A percentile compares a stretch with the other conserved stretches of the same genome.
Evolutionary conservation across 2,113 vertebrate species (phyloP).

Genomic region (Pundamilia nyererei): DNA sequence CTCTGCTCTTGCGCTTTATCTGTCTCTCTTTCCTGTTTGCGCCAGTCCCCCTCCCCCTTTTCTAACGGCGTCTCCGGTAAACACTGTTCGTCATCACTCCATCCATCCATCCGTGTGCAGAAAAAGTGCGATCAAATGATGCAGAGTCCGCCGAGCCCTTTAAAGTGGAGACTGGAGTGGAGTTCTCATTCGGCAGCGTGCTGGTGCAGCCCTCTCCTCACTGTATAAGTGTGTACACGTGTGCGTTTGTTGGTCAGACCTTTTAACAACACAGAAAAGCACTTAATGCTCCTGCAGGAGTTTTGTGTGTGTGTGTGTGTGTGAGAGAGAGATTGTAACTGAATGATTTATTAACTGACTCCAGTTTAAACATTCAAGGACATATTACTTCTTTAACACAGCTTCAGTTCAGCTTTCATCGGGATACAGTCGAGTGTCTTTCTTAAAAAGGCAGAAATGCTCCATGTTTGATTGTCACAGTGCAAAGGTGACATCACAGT

Average conservation of each 20-base stretch:
- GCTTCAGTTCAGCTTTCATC: not conserved
- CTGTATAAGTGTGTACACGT: slow-evolving; percentile 4
- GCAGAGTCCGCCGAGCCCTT: slow-evolving; percentile 62
- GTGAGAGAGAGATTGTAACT: not conserved
- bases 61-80: slow-evolving; percentile 1
- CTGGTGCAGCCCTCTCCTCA: slow-evolving; percentile 24
- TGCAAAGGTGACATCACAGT: not conserved
- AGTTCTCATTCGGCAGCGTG: slow-evolving; percentile 24
- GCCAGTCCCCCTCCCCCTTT: not conserved
- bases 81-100: not conserved
- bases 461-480: not conserved
- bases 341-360: slow-evolving; percentile 7
- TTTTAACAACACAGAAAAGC: slow-evolving; percentile 46
- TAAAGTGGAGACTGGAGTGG: slow-evolving; percentile 56
- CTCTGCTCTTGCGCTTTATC: slow-evolving; percentile 52
- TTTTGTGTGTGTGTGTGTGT: not conserved
- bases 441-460: not conserved
- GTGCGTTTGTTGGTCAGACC: not conserved
- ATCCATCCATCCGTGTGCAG: slow-evolving; percentile 13
- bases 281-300: slow-evolving; percentile 41
- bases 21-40: slow-evolving; percentile 20
- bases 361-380: slow-evolving; percentile 19
- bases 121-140: slow-evolving; percentile 41
- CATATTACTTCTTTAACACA: slow-evolving; percentile 2
- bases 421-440: not conserved